Evolutionary conservation across 1,140 invertebrate species (phyloP), one percentile per base, ranked within the genome.

Genomic region (Drosophila teissieri): DNA sequence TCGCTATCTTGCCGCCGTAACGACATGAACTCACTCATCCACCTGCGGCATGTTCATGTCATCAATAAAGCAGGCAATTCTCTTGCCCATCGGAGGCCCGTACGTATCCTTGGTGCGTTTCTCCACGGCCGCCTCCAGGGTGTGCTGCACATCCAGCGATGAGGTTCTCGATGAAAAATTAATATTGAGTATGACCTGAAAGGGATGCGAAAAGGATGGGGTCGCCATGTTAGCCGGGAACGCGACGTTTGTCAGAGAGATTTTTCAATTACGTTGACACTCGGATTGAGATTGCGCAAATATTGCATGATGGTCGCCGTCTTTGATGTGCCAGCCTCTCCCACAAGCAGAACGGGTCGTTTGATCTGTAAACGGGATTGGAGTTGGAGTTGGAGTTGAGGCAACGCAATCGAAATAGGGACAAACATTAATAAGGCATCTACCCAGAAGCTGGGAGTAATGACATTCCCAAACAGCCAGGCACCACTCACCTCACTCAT

Each of bases 11-110:
- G 40, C 31, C 19, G 42, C 45, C 34, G 37, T 45, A 64, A 36
- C 52, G 63, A 42, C 37, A n/a, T 54, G 45, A 61, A 91, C 86
- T 91, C 72, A 92, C 90, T 90, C 88, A 80, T 94, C 93, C 27
- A 97, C 96, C 92, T 97, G 95, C 39, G 97, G 97, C 97, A 98
- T 98, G 92, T 98, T 98, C 95, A 98, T 96, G 83, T 98, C 97
- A 91, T 98, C 98, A 73, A 98, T 96, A 90, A 98, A 98, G 73
- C 97, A 94, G 45, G 98, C 93, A 75, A 98, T 93, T 82, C 96
- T 95, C 93, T 97, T 98, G 17, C 97, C 97, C 42, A 96, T 94
- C 4, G 96, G 95, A 56, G 97, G 97, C 0, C 97, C 97, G 88
- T 96, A 98, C 17, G 95, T 95, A 90, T 98, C 96, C 92, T 97